These are phyloP conservation scores for Beaufortia kweichowensis DNA, from an alignment of 2,113 vertebrate genomes.

Conservation along the genomic window DNA sequence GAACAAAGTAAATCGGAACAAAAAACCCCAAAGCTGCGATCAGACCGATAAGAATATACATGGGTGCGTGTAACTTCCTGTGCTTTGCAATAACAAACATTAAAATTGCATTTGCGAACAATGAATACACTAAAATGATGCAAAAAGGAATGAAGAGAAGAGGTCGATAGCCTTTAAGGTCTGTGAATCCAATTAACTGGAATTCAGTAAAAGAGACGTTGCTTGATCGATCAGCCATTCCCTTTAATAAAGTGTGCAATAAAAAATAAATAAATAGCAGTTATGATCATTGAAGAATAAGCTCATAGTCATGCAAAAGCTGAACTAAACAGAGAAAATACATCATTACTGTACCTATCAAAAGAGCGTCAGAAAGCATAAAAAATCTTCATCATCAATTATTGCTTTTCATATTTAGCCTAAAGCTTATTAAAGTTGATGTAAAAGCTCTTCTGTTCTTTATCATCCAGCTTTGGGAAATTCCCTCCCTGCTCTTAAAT, in stretches of 20 bases:
- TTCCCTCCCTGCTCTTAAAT: constrained; percentile 16
- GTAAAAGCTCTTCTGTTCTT: background rate
- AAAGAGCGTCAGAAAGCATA: background rate
- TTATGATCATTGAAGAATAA: background rate
- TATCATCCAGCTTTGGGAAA: background rate
- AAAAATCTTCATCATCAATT: background rate
- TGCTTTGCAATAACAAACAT: constrained; percentile 28
- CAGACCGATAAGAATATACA: constrained; percentile 43
- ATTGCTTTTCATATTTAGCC: constrained; percentile 15
- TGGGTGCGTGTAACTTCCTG: constrained; percentile 31
- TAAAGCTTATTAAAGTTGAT: background rate
- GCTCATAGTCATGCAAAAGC: background rate
- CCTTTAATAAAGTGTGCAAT: background rate
- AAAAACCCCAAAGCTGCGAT: constrained; percentile 10
- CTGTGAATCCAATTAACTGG: constrained; percentile 45
- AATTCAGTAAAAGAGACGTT: constrained; percentile 28
- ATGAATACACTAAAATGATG: constrained; percentile 28
- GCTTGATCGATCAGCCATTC: constrained; percentile 31
- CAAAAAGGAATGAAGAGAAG: constrained; percentile 37
- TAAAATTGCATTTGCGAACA: constrained; percentile 18
- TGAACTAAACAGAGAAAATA: background rate
- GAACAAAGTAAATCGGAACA: constrained; percentile 36
- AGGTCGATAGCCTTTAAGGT: constrained; percentile 16
- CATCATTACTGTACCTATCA: background rate
- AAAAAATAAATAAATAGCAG: background rate